These are phyloP conservation scores for Urechis unicinctus DNA, from an alignment of 2,888 invertebrate genomes.

Conservation along the genomic window DNA sequence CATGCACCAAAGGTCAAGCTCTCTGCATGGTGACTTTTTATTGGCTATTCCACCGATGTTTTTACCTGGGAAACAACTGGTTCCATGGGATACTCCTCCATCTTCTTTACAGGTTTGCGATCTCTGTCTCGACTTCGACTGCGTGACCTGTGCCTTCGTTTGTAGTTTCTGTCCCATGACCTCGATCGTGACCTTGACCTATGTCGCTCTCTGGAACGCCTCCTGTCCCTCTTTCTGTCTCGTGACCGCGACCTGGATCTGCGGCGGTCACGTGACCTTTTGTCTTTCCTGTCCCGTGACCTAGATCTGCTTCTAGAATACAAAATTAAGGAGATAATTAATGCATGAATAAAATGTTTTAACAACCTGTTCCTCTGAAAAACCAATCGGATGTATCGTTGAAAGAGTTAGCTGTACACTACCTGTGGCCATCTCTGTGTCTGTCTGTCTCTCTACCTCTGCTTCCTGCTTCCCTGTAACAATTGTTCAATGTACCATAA, in stretches of 20 bases:
- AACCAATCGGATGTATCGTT: no score
- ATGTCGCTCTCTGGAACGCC: conserved; percentile 5
- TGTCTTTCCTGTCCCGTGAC: conserved; percentile 2
- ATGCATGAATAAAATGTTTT: no score
- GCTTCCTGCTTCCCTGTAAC: not conserved
- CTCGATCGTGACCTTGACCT: conserved; percentile 1
- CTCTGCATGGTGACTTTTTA: no score
- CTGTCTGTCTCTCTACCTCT: not conserved
- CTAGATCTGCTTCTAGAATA: no score
- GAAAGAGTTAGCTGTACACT: no score
- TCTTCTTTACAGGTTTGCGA: no score
- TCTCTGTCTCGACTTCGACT: conserved; percentile 1
- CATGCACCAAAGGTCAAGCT: no score
- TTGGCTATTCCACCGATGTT: no score
- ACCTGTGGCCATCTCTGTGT: not conserved
- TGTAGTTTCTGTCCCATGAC: no score
- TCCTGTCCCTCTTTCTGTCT: conserved; percentile 4
- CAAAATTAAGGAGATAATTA: no score
- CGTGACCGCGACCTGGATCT: conserved; percentile 23
- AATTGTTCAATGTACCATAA: no score
- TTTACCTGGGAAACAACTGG: conserved; percentile 55
- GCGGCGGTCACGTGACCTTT: conserved; percentile 21
- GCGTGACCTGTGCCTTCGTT: conserved; percentile 4
- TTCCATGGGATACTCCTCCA: conserved; percentile 48
- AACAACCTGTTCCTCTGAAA: no score